Evolutionary conservation across 2,113 vertebrate species (phyloP), one percentile per base, ranked within the genome.

Genomic region (Nyctereutes procyonoides): DNA sequence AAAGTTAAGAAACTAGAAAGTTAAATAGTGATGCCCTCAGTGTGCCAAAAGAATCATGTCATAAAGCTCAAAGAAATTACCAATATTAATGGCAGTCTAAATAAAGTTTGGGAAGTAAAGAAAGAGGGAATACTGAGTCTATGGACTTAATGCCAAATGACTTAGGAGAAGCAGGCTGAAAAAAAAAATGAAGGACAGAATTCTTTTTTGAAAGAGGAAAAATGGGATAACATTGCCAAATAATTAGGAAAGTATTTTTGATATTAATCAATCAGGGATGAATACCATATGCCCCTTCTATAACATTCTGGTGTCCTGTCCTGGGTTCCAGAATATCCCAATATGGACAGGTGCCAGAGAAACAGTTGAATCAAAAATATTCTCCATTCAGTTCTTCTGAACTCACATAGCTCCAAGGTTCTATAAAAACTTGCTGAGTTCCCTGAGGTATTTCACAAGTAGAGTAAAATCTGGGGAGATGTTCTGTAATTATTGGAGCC

Each of bases 171-270:
- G 28, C 16, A 85, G 20, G 11, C n/a, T 80, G 35, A 5, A 67
- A 83, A 55, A 55, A 67, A 67, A 43, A 48, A 14, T n/a, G 16
- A 86, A 74, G 14, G 84, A 8, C 10, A 43, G 35, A 80, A 85
- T 81, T 95, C 2, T 74, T 82, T 95, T 89, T 56, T 60, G 51
- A 93, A 93, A 96, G 35, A 76, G n/a, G 56, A 88, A 86, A 94
- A 87, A n/a, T 76, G 74, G 48, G 15, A 96, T 89, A 79, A 14
- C 43, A 92, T 30, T 55, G 19, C 12, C 73, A 93, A 96, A 69
- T 85, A 83, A 89, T 92, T 80, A 95, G 56, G 38, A 92, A 82
- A 95, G 24, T 32, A 88, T 76, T 43, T 88, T 91, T 63, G 1
- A 5, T 83, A 76, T 93, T 43, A 95, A 51, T 89, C 69, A 56